Conservation (phyloP, 1,140 invertebrate genomes). For the Macrosteles quadrilineatus region DNA sequence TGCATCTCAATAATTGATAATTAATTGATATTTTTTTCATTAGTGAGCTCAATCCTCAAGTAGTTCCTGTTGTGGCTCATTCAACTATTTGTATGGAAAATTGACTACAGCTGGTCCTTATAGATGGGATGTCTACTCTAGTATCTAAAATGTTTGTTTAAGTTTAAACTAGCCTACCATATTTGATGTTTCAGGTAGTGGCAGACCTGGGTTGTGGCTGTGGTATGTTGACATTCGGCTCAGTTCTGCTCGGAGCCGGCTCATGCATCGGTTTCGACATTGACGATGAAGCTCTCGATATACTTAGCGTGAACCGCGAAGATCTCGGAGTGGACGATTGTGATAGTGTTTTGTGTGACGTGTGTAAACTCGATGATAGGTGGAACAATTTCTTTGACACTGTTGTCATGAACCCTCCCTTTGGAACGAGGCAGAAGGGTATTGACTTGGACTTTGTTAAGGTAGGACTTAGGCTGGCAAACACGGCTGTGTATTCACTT, state of each 20-base stretch:
- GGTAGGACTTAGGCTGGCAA: constrained; percentile 68
- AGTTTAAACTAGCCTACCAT: too few relatives aligned
- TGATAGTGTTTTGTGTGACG: constrained; percentile 73
- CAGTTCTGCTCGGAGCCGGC: constrained; percentile 71
- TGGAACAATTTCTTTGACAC: constrained; percentile 84
- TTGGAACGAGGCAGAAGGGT: constrained; percentile 95
- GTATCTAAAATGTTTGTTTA: too few relatives aligned
- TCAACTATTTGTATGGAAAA: too few relatives aligned
- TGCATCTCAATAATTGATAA: too few relatives aligned
- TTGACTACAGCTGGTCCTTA: too few relatives aligned
- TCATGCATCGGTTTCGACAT: constrained; percentile 71
- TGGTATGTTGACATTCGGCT: constrained; percentile 81
- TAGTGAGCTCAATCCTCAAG: too few relatives aligned
- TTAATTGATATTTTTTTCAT: too few relatives aligned
- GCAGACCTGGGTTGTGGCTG: constrained; percentile 93
- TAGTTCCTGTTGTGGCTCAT: too few relatives aligned
- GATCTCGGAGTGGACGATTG: constrained; percentile 71
- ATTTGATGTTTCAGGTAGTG: too few relatives aligned
- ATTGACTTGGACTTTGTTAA: constrained; percentile 89
- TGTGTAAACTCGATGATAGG: constrained; percentile 51
- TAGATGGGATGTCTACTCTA: too few relatives aligned
- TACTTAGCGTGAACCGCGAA: constrained; percentile 69
- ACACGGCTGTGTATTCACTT: constrained; percentile 81
- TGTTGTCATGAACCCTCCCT: constrained; percentile 97
- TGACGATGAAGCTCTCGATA: constrained; percentile 74